A percentile compares a stretch with the other conserved stretches of the same genome.
phyloP scores from a whole-genome alignment of 2,113 vertebrate species.

The Dasypus novemcinctus region DNA sequence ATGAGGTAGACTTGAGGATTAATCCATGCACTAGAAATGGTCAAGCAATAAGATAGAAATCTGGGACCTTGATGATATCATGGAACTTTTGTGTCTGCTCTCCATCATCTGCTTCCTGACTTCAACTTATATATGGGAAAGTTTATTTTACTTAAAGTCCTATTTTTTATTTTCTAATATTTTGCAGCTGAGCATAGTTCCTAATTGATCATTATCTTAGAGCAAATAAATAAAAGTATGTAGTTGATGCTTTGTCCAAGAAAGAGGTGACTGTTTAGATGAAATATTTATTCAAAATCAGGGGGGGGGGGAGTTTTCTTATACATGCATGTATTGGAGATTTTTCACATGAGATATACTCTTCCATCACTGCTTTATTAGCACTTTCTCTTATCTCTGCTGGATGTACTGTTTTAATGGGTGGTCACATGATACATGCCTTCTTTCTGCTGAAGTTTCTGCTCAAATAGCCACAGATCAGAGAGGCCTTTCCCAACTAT shows the following conservation, averaged over 20 bases:
- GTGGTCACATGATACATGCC: not conserved
- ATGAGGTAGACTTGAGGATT: not conserved
- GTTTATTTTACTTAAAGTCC: not conserved
- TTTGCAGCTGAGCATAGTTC: not conserved
- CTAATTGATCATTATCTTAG: not conserved
- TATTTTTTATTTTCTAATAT: not conserved
- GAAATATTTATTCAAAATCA: conserved; percentile 28
- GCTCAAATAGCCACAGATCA: not conserved
- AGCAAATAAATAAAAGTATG: not conserved
- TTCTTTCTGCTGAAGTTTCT: not conserved
- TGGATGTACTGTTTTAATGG: not conserved
- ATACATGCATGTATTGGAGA: not conserved
- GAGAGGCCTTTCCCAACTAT: not conserved
- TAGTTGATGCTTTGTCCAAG: conserved; percentile 11
- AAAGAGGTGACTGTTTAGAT: not conserved
- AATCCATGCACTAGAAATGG: not conserved
- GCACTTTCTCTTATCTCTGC: not conserved
- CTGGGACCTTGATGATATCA: not conserved
- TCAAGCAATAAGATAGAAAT: not conserved
- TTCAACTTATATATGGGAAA: not conserved
- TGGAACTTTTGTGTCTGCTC: accelerated
- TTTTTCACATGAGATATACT: not conserved
- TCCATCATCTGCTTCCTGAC: not conserved
- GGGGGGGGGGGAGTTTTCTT: not conserved
- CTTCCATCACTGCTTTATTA: not conserved